Evolutionary conservation across 2,888 invertebrate genomes (phyloP).

Genomic region (Pandemis heparana): DNA sequence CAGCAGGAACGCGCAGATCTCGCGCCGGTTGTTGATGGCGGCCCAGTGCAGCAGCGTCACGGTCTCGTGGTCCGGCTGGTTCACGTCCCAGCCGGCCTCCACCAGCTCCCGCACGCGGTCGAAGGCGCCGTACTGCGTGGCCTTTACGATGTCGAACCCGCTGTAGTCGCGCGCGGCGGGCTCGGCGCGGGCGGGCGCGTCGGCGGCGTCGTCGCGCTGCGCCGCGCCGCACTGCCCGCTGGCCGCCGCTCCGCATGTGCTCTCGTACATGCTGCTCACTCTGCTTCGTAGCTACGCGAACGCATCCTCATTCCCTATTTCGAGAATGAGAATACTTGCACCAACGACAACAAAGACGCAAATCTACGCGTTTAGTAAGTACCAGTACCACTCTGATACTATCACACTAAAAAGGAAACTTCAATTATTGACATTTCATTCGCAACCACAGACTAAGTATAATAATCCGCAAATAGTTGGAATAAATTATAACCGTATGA

Average conservation of each 20-base stretch:
- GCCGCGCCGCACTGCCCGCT: conserved; percentile 87
- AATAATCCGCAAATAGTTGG: not conserved
- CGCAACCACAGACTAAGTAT: conserved; percentile 24
- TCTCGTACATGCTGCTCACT: conserved; percentile 86
- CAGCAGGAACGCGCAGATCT: conserved; percentile 95
- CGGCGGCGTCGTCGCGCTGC: conserved; percentile 86
- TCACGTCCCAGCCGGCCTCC: conserved; percentile 97
- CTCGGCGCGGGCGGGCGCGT: conserved; percentile 87
- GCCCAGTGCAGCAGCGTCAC: conserved; percentile 99
- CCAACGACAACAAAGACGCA: conserved; percentile 17
- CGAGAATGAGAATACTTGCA: not conserved
- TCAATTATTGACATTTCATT: conserved; percentile 43
- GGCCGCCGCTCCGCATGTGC: conserved; percentile 90
- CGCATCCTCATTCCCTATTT: conserved; percentile 21
- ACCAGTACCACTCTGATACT: conserved; percentile 22
- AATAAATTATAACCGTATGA: not conserved
- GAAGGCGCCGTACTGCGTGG: conserved; percentile 98
- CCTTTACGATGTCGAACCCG: conserved; percentile 96
- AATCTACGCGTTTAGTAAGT: conserved; percentile 14
- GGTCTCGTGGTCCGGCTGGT: conserved; percentile 97
- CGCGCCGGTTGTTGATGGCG: conserved; percentile 98
- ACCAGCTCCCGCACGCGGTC: conserved; percentile 93
- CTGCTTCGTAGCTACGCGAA: conserved; percentile 21
- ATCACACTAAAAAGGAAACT: conserved; percentile 40
- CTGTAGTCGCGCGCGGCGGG: conserved; percentile 88